phyloP scores from a whole-genome alignment of 2,888 invertebrate genomes.

The Drepana falcataria region DNA sequence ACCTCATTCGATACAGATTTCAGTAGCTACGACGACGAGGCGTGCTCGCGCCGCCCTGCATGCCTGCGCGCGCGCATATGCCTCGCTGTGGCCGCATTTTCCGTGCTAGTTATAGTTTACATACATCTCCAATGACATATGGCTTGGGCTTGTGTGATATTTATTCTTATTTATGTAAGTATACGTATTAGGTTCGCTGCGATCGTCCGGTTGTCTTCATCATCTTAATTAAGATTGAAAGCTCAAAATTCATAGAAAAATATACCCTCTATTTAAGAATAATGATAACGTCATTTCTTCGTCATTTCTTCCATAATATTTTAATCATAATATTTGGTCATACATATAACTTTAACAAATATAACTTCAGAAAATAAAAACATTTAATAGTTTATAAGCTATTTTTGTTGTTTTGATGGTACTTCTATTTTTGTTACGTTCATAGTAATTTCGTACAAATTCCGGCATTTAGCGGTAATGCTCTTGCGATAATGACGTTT shows the following conservation, averaged over 20 bases:
- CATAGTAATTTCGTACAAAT: conserved; percentile 60
- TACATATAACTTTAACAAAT: no score
- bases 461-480: conserved; percentile 38
- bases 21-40: conserved; percentile 48
- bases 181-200: conserved; percentile 54
- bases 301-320: no score
- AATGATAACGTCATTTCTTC: no score
- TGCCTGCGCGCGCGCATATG: conserved; percentile 64
- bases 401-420: no score
- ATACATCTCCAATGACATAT: conserved; percentile 70
- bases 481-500: conserved; percentile 19
- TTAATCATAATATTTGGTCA: no score
- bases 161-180: conserved; percentile 64
- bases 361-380: no score
- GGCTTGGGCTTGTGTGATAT: conserved; percentile 69
- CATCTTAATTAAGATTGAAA: not conserved
- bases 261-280: not conserved
- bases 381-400: not conserved
- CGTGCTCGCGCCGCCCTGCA: conserved; percentile 47
- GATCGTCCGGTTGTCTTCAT: conserved; percentile 52
- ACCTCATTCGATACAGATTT: conserved; percentile 64
- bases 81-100: conserved; percentile 71
- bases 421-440: no score
- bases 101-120: conserved; percentile 70
- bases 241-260: not conserved